Conservation (phyloP, 1,140 invertebrate species). For the Drosophila nebulosa region DNA sequence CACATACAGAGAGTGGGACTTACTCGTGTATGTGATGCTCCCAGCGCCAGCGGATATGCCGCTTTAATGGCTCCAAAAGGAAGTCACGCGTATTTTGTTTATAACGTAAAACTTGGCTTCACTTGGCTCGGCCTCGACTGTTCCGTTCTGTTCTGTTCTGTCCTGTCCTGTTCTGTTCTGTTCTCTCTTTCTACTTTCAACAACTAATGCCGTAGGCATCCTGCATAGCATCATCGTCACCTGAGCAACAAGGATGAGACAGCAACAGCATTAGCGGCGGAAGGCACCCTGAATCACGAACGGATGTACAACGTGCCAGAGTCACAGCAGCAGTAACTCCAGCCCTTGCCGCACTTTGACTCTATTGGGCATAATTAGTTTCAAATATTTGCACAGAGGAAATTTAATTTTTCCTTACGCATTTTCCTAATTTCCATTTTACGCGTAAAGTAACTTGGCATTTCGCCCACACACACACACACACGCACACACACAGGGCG, state of each 20-base stretch:
- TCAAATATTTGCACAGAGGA: constrained; percentile 72
- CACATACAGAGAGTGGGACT: neutral
- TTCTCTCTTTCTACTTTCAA: neutral
- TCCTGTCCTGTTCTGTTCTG: neutral
- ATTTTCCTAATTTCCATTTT: constrained; percentile 61
- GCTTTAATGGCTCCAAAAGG: constrained; percentile 71
- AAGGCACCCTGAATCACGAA: constrained; percentile 56
- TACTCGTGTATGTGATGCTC: constrained; percentile 15
- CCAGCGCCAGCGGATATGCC: constrained; percentile 63
- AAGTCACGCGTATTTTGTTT: constrained; percentile 80
- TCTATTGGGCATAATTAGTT: constrained; percentile 80
- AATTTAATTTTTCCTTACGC: constrained; percentile 70
- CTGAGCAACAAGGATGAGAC: constrained; percentile 27
- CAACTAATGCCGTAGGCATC: constrained; percentile 22
- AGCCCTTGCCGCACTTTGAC: constrained; percentile 16
- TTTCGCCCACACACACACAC: constrained; percentile 10
- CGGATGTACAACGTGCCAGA: constrained; percentile 64
- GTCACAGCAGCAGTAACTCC: constrained; percentile 12
- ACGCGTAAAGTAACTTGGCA: constrained; percentile 43
- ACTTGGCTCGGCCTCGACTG: constrained; percentile 5
- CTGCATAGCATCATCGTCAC: constrained; percentile 14
- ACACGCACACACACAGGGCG: neutral
- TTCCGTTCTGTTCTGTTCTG: neutral
- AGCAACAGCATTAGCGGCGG: constrained; percentile 30
- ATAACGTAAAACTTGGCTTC: constrained; percentile 57